These are phyloP conservation scores for Ennomos erosarius DNA, from an alignment of 2,888 invertebrate genomes.

Conservation along the genomic window DNA sequence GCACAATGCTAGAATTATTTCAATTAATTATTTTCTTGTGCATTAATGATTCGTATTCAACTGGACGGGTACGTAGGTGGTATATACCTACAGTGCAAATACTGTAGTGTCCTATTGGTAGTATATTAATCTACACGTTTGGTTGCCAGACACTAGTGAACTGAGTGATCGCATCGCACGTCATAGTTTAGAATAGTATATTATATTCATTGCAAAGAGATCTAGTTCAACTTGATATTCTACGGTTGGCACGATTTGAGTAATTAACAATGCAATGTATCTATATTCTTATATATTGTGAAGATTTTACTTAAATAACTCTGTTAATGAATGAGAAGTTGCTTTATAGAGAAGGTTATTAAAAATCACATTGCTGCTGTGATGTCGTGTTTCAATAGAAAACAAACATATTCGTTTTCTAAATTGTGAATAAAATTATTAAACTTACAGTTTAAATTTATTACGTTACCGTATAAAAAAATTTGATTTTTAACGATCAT, in stretches of 20 bases:
- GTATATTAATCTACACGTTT: too few species aligned
- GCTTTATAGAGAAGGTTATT: constrained; percentile 5
- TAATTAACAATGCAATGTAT: constrained; percentile 25
- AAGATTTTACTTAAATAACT: constrained; percentile 5
- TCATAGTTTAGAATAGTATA: constrained; percentile 1
- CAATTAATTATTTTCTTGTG: constrained; percentile 1
- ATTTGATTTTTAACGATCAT: constrained; percentile 68
- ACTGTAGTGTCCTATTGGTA: constrained; percentile 37
- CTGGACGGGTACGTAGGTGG: constrained; percentile 38
- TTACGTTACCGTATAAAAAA: constrained; percentile 65
- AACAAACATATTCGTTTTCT: constrained; percentile 38
- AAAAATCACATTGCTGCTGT: constrained; percentile 44
- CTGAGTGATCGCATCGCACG: constrained; percentile 8
- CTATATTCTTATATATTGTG: constrained; percentile 11
- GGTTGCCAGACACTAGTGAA: constrained; percentile 33
- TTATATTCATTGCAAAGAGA: constrained; percentile 23
- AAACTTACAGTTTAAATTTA: constrained; percentile 46
- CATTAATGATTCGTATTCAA: constrained; percentile 21
- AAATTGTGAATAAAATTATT: constrained; percentile 43
- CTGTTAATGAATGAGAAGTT: constrained; percentile 5
- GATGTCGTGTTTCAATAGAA: constrained; percentile 42
- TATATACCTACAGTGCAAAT: constrained; percentile 37
- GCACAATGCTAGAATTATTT: constrained; percentile 7
- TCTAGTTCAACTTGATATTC: constrained; percentile 40
- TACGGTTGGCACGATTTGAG: constrained; percentile 51